Conservation (phyloP, 2,888 invertebrate species). For the Halictus quadricinctus region DNA sequence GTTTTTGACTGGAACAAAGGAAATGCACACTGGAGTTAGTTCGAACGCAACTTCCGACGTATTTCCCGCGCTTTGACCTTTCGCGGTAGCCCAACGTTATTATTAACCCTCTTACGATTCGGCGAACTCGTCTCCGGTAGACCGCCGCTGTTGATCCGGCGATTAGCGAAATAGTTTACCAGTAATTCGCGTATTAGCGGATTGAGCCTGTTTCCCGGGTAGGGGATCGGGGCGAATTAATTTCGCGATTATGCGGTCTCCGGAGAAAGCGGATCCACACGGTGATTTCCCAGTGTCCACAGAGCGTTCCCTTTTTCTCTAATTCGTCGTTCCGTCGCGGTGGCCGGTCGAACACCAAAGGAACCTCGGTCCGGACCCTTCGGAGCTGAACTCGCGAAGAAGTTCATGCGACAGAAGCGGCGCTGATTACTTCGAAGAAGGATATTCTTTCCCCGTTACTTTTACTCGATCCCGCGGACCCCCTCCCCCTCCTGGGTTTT, state of each 20-base stretch:
- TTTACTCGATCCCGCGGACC: not conserved
- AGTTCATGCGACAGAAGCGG: constrained; percentile 62
- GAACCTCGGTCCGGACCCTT: constrained; percentile 20
- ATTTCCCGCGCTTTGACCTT: not conserved
- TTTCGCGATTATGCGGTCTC: not conserved
- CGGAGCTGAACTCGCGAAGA: constrained; percentile 47
- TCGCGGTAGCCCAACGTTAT: not conserved
- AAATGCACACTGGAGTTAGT: not conserved
- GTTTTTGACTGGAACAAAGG: not conserved
- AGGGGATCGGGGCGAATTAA: not conserved
- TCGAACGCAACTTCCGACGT: not conserved
- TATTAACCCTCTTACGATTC: not conserved
- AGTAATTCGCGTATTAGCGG: not conserved
- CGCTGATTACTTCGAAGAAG: constrained; percentile 66
- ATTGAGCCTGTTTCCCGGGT: not conserved
- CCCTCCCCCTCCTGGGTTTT: constrained; percentile 47
- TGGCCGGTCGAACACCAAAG: not conserved
- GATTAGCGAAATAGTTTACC: not conserved
- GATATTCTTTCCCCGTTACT: constrained; percentile 51
- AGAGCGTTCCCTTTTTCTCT: not conserved
- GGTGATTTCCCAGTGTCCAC: not conserved
- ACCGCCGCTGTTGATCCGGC: not conserved
- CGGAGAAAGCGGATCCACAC: not conserved
- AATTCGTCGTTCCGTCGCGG: not conserved
- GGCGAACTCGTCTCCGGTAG: not conserved